Percentiles rank a stretch among this genome's conserved stretches.
Evolutionary conservation across 2,113 vertebrate genomes (phyloP).

Genomic region (Colaptes auratus): DNA sequence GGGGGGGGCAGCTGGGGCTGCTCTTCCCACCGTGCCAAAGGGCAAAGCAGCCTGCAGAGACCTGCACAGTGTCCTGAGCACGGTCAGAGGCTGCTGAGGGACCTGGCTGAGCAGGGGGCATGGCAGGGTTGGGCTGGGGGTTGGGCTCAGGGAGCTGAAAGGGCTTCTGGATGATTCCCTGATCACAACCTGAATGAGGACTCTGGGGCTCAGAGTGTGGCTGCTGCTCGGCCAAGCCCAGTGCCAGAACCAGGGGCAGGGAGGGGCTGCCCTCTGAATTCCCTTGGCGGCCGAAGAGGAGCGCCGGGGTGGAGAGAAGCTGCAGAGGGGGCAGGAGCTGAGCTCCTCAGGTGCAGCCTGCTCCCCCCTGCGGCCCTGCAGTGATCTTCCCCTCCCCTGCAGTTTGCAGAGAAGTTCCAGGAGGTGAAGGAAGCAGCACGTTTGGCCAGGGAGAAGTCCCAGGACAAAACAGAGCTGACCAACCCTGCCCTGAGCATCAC

Average conservation of each 20-base stretch:
- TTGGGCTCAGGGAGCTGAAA: too few species aligned
- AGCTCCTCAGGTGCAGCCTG: fast-evolving
- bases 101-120: too few species aligned
- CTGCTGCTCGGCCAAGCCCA: neutral
- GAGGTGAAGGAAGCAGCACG: slow-evolving; percentile 93
- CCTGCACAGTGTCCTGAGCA: neutral
- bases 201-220: fast-evolving
- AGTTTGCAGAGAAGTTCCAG: slow-evolving; percentile 95
- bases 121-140: too few species aligned
- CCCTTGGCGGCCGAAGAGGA: neutral
- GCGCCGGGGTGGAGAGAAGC: neutral
- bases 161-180: too few species aligned
- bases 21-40: neutral
- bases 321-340: too few species aligned
- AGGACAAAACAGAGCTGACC: slow-evolving; percentile 93
- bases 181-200: neutral
- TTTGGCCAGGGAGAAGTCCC: slow-evolving; percentile 90
- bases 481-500: slow-evolving; percentile 86
- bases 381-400: neutral
- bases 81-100: too few species aligned
- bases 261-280: neutral
- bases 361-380: fast-evolving
- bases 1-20: too few species aligned
- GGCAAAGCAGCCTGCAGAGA: neutral
- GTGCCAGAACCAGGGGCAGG: neutral